A percentile compares a stretch with the other conserved stretches of the same genome.
Evolutionary conservation across 2,797 vertebrate species (phyloP).

Genomic region (Vireo griseus): DNA sequence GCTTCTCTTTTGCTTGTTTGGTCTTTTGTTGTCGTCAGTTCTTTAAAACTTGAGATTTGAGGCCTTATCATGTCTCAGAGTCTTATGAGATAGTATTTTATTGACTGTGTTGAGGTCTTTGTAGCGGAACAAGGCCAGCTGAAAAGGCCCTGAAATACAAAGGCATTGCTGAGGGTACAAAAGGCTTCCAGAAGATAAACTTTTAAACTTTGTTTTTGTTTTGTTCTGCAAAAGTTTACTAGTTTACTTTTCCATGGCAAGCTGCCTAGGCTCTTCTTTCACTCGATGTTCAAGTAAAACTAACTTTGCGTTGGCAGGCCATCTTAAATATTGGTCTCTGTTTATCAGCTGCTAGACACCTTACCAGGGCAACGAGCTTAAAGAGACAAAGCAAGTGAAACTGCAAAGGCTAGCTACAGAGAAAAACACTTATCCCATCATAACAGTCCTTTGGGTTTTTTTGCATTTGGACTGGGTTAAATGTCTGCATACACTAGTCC

Average conservation of each 20-base stretch:
- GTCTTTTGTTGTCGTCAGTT: conserved; percentile 3
- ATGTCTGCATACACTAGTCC: conserved; percentile 26
- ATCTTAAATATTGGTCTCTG: conserved; percentile 58
- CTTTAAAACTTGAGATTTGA: conserved; percentile 2
- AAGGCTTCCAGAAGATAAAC: conserved; percentile 56
- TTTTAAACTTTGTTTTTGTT: conserved; percentile 20
- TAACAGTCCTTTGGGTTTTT: conserved; percentile 62
- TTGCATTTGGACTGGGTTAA: conserved; percentile 33
- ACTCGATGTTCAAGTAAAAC: conserved; percentile 24
- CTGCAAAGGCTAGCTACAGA: conserved; percentile 28
- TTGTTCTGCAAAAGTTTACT: conserved; percentile 43
- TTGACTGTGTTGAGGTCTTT: background rate
- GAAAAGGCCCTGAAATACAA: background rate
- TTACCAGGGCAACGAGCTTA: conserved; percentile 38
- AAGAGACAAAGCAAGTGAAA: conserved; percentile 49
- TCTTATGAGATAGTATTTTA: conserved; percentile 22
- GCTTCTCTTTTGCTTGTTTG: conserved; percentile 10
- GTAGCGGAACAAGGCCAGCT: background rate
- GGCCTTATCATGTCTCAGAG: conserved; percentile 25
- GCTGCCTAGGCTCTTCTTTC: conserved; percentile 37
- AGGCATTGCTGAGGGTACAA: background rate
- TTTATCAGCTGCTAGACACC: conserved; percentile 22
- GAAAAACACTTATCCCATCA: conserved; percentile 47
- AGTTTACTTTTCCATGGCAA: conserved; percentile 41
- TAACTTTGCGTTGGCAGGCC: conserved; percentile 43